Evolutionary conservation across 1,140 invertebrate species (phyloP), one percentile per base, ranked within the genome.

Genomic region (Drosophila ohnishii): DNA sequence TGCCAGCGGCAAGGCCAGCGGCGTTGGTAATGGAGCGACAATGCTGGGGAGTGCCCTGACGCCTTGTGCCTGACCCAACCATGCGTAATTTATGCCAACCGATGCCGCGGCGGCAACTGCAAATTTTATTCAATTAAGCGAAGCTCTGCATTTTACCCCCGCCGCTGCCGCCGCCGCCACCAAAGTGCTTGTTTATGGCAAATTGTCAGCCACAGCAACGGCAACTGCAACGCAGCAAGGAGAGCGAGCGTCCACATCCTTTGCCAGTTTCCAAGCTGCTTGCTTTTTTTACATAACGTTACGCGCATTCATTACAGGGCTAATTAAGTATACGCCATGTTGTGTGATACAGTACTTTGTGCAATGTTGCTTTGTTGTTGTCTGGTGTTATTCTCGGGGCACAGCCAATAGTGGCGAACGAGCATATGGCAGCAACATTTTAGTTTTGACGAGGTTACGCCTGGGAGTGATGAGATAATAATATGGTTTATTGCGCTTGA

Each of bases 271-370:
- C 30, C 66, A 34, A 40, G 44, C 65, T 40, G 67, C 42, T 22
- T 22, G 42, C 48, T 35, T 35, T 55, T 53, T 70, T 69, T 55
- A 42, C 67, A 72, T 72, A 75, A 75, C 59, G 16, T 62, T 50
- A 28, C 32, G 32, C 34, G 64, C 58, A 42, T 75, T 62, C 61
- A 78, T 67, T 73, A 57, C 57, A 82, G 32, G 34, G 67, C 67
- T 85, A 80, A 84, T 84, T 85, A 85, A 77, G 78, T 85, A 80
- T 85, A 85, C 77, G 77, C 81, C 35, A 69, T 45, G 76, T 48
- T 74, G 71, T 25, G 44, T 14, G 64, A 37, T 32, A n/a, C 28
- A 57, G 35, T 35, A 63, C 61, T 60, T 28, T 40, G 19, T 71
- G 64, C 67, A 71, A 14, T 14, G 22, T 2, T 25, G 44, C 2